These are phyloP conservation scores for Glaucidium brasilianum DNA, from an alignment of 2,113 vertebrate genomes.

Conservation along the genomic window DNA sequence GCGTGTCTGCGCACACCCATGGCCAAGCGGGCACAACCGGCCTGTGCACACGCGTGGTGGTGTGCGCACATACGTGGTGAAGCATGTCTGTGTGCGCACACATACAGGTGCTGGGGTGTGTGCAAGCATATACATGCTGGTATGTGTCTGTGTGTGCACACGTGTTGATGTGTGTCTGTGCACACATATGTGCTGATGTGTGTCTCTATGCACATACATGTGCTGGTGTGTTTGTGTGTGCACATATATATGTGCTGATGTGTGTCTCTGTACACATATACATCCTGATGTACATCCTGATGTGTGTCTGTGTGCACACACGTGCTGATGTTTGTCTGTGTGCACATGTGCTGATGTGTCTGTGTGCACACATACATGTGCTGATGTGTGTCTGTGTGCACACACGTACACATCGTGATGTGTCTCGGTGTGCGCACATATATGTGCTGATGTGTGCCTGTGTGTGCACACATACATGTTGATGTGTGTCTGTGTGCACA, in stretches of 20 bases:
- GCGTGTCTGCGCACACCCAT: too few species aligned
- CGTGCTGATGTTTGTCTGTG: too few species aligned
- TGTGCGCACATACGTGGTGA: too few species aligned
- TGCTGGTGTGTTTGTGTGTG: background rate
- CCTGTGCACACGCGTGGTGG: background rate
- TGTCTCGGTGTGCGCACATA: background rate
- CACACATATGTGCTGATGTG: background rate
- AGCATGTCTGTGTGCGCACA: too few species aligned
- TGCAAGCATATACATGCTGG: too few species aligned
- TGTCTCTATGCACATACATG: background rate
- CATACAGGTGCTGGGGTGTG: background rate
- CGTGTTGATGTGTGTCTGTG: background rate
- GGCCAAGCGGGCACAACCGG: background rate
- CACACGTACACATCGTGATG: background rate
- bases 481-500: too few species aligned
- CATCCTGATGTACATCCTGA: too few species aligned
- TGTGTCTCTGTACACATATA: too few species aligned
- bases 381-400: too few species aligned
- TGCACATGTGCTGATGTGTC: too few species aligned
- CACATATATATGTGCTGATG: rapidly evolving
- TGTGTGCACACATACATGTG: too few species aligned
- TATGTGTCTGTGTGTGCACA: background rate
- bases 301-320: background rate
- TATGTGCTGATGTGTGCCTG: background rate
- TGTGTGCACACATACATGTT: rapidly evolving